Conservation (phyloP, 2,888 invertebrate genomes). For the Oligia latruncula region DNA sequence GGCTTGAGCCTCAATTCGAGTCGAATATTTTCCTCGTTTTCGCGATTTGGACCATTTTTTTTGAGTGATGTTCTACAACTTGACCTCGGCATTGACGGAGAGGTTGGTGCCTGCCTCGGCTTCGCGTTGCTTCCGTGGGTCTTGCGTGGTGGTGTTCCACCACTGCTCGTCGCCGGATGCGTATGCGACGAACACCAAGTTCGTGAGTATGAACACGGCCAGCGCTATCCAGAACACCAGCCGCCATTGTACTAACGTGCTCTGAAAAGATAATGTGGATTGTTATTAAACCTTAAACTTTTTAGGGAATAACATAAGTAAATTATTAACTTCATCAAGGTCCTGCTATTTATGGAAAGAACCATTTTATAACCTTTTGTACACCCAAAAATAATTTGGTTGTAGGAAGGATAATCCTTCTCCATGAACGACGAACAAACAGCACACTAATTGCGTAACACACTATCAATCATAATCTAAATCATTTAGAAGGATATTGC, state of each 20-base stretch:
- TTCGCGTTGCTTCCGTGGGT: slow-evolving; percentile 79
- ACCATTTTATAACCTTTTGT: neutral
- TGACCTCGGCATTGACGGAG: slow-evolving; percentile 82
- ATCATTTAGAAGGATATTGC: no score
- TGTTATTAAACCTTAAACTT: slow-evolving; percentile 10
- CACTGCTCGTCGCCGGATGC: slow-evolving; percentile 94
- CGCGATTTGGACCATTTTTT: slow-evolving; percentile 48
- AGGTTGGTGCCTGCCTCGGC: slow-evolving; percentile 74
- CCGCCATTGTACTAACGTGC: slow-evolving; percentile 93
- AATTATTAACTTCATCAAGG: neutral
- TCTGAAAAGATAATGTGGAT: slow-evolving; percentile 79
- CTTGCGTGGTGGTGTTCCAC: slow-evolving; percentile 91
- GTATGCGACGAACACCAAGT: slow-evolving; percentile 92
- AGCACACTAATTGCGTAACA: no score
- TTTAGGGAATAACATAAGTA: neutral
- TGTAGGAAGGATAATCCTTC: neutral
- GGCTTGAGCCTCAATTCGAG: slow-evolving; percentile 49
- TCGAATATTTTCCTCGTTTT: slow-evolving; percentile 58
- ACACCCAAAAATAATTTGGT: neutral
- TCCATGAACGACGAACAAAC: no score
- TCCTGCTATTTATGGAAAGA: neutral
- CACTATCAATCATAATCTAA: no score
- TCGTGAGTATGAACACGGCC: slow-evolving; percentile 92
- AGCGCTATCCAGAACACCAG: slow-evolving; percentile 95
- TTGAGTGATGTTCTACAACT: slow-evolving; percentile 71